phyloP scores from a whole-genome alignment of 2,113 vertebrate species.

The Mohoua ochrocephala region DNA sequence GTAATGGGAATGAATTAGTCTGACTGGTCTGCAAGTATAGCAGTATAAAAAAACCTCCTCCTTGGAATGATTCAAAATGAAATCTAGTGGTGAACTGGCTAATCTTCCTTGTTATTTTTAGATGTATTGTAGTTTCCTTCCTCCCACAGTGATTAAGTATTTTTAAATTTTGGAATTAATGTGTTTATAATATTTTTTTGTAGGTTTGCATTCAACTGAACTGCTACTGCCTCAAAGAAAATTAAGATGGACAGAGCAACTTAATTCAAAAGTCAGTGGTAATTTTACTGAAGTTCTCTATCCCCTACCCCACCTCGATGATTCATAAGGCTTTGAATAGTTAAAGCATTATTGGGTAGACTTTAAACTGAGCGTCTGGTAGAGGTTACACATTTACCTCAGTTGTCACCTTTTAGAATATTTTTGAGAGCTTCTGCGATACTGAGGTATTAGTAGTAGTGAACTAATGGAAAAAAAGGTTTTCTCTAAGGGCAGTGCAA shows the following conservation, averaged over 20 bases:
- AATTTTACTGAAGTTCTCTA: not conserved
- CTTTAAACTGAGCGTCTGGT: not conserved
- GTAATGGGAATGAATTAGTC: not conserved
- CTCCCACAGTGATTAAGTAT: not conserved
- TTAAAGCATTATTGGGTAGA: not conserved
- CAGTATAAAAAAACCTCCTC: not conserved
- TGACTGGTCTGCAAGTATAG: not conserved
- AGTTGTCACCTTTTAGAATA: not conserved
- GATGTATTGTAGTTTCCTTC: not conserved
- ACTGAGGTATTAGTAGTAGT: not conserved
- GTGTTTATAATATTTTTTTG: not conserved
- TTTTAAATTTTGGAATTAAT: not conserved
- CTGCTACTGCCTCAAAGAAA: not conserved
- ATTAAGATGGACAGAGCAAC: slow-evolving; percentile 53
- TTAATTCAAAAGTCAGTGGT: slow-evolving; percentile 50
- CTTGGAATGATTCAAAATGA: not conserved
- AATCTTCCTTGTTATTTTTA: not conserved
- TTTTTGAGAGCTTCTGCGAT: not conserved
- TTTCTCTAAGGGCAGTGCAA: not conserved
- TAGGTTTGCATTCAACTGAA: slow-evolving; percentile 25
- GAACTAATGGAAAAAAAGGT: not conserved
- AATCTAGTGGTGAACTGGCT: not conserved
- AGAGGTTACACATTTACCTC: not conserved
- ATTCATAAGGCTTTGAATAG: not conserved
- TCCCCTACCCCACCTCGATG: not conserved